Percentiles rank a stretch among this genome's conserved stretches.
Evolutionary conservation across 2,888 invertebrate genomes (phyloP).

Genomic region (Aspidiotus rigidus): DNA sequence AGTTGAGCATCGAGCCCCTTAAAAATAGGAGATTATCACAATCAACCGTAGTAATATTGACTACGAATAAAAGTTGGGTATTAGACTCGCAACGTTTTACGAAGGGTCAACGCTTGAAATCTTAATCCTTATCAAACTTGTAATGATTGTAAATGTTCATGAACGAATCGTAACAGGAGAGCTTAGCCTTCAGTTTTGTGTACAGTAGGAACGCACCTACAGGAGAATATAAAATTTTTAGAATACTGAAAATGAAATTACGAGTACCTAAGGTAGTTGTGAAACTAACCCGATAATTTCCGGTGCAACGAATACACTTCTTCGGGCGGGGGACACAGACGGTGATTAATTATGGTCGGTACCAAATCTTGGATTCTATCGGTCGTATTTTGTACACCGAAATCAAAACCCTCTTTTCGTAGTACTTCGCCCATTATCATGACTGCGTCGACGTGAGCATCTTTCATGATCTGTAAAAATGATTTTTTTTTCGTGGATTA

Average conservation of each 20-base stretch:
- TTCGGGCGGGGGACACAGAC: slow-evolving; percentile 94
- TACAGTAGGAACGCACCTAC: slow-evolving; percentile 91
- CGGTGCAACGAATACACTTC: slow-evolving; percentile 96
- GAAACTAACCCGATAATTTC: slow-evolving; percentile 55
- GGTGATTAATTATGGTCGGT: slow-evolving; percentile 86
- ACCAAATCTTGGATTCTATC: slow-evolving; percentile 71
- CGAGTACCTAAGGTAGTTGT: background rate
- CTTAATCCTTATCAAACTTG: slow-evolving; percentile 40
- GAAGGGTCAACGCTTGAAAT: background rate
- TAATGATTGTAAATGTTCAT: slow-evolving; percentile 66
- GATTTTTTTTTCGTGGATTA: background rate
- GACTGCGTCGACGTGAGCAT: slow-evolving; percentile 91
- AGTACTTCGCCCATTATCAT: slow-evolving; percentile 97
- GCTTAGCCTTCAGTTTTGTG: slow-evolving; percentile 69
- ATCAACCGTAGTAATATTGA: too few relatives aligned
- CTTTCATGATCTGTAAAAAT: slow-evolving; percentile 60
- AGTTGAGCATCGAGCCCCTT: too few relatives aligned
- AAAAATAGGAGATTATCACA: too few relatives aligned
- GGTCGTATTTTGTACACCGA: slow-evolving; percentile 75
- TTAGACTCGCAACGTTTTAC: too few relatives aligned
- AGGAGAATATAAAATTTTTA: slow-evolving; percentile 43
- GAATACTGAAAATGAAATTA: background rate
- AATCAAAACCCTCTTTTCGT: slow-evolving; percentile 68
- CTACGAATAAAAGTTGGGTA: background rate
- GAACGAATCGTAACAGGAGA: slow-evolving; percentile 77